Conservation (phyloP, 2,797 vertebrate genomes). For the Rhadinocentrus ornatus region DNA sequence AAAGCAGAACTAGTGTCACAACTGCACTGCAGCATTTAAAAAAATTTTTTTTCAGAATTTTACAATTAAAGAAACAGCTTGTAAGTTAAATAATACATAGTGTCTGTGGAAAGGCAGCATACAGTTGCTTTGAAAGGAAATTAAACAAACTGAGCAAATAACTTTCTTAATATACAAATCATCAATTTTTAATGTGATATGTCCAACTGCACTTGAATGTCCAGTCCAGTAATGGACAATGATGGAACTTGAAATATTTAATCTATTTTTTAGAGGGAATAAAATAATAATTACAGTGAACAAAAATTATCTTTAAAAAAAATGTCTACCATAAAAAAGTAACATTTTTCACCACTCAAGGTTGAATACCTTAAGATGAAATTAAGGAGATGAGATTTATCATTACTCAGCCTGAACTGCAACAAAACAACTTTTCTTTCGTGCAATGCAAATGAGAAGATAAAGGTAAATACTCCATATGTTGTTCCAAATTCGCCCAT, state of each 20-base stretch:
- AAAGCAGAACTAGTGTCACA: conserved; percentile 33
- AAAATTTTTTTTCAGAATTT: conserved; percentile 13
- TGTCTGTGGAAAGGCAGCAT: conserved; percentile 25
- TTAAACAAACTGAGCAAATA: conserved; percentile 16
- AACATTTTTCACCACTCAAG: conserved; percentile 23
- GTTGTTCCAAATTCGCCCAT: conserved; percentile 39
- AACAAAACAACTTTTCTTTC: conserved; percentile 23
- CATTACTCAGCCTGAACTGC: conserved; percentile 28
- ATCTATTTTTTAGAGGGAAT: conserved; percentile 15
- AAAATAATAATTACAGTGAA: conserved; percentile 24
- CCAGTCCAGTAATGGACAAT: conserved; percentile 6
- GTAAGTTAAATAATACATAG: conserved; percentile 36
- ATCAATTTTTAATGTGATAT: conserved; percentile 16
- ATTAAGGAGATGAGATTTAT: conserved; percentile 3
- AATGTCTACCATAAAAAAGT: conserved; percentile 19
- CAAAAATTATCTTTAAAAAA: conserved; percentile 11
- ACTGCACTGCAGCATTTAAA: conserved; percentile 23
- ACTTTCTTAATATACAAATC: conserved; percentile 35
- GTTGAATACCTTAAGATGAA: conserved; percentile 10
- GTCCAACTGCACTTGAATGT: conserved; percentile 21
- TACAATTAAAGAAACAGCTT: conserved; percentile 22
- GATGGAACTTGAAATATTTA: conserved; percentile 33
- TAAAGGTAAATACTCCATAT: conserved; percentile 52
- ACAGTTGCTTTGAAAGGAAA: conserved; percentile 8
- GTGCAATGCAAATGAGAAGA: conserved; percentile 46